phyloP scores from a whole-genome alignment of 2,797 vertebrate species.

The Basileuterus tristriatus region DNA sequence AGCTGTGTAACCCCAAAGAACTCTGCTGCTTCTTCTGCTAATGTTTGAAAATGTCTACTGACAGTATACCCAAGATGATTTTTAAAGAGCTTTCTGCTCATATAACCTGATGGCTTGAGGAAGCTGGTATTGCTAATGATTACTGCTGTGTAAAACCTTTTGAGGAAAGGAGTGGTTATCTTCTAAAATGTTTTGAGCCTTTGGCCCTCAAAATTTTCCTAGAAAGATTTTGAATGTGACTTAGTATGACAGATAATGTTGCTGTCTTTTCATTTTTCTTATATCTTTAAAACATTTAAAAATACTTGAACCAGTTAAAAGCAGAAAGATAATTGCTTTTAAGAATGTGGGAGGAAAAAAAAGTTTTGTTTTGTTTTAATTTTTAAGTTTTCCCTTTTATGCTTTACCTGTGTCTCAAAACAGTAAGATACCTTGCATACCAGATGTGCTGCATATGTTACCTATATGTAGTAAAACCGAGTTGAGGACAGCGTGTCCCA shows the following conservation, averaged over 20 bases:
- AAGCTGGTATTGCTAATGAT: neutral
- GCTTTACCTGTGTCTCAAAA: neutral
- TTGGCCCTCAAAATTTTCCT: neutral
- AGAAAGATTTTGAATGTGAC: neutral
- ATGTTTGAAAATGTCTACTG: neutral
- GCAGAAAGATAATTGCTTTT: neutral
- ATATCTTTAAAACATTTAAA: neutral
- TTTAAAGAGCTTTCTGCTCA: neutral
- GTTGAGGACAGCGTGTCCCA: neutral
- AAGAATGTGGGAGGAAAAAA: neutral
- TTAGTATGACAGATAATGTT: neutral
- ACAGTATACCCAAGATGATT: neutral
- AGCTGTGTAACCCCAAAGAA: neutral
- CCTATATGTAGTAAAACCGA: neutral
- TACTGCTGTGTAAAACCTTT: neutral
- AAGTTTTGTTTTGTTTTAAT: neutral
- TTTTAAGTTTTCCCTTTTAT: neutral
- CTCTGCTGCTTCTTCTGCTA: neutral
- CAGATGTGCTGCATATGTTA: slow-evolving; percentile 13
- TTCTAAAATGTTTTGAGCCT: neutral
- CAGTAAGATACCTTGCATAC: neutral
- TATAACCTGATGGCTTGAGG: neutral
- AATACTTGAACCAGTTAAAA: neutral
- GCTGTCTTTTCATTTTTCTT: neutral
- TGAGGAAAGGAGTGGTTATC: neutral